Percentiles rank a stretch among this genome's conserved stretches.
These are phyloP conservation scores for Chloroceryle amazona DNA, from an alignment of 2,797 vertebrate genomes.

Conservation along the genomic window DNA sequence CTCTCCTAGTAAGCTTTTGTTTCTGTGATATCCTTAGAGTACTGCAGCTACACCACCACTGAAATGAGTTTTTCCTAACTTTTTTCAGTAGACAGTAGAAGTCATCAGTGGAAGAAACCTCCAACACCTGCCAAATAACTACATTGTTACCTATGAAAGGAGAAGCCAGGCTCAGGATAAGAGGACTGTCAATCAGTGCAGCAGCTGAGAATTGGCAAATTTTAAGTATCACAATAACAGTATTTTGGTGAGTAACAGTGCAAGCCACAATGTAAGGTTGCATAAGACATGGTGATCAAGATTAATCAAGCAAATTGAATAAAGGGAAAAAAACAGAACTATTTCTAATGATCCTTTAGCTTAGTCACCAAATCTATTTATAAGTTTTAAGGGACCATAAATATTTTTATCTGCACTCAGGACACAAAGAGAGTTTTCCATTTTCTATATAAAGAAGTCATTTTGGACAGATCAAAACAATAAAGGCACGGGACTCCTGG, in stretches of 20 bases:
- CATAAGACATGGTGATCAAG: constrained; percentile 49
- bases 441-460: constrained; percentile 64
- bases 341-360: constrained; percentile 36
- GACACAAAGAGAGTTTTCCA: constrained; percentile 55
- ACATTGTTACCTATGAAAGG: constrained; percentile 22
- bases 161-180: constrained; percentile 27
- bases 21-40: neutral
- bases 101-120: neutral
- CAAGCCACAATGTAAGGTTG: constrained; percentile 15
- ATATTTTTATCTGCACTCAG: constrained; percentile 45
- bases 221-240: constrained; percentile 15
- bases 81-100: constrained; percentile 12
- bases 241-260: constrained; percentile 36
- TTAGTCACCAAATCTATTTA: constrained; percentile 54
- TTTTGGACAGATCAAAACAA: constrained; percentile 76
- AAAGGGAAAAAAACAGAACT: neutral
- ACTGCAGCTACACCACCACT: neutral
- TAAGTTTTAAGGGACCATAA: constrained; percentile 16
- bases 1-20: neutral
- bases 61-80: neutral
- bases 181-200: constrained; percentile 54
- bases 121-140: constrained; percentile 64
- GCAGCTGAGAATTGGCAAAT: constrained; percentile 5
- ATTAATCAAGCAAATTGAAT: neutral
- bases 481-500: constrained; percentile 74